Evolutionary conservation across 2,797 vertebrate genomes (phyloP), one percentile per base, ranked within the genome.

Genomic region (Acanthopagrus latus): DNA sequence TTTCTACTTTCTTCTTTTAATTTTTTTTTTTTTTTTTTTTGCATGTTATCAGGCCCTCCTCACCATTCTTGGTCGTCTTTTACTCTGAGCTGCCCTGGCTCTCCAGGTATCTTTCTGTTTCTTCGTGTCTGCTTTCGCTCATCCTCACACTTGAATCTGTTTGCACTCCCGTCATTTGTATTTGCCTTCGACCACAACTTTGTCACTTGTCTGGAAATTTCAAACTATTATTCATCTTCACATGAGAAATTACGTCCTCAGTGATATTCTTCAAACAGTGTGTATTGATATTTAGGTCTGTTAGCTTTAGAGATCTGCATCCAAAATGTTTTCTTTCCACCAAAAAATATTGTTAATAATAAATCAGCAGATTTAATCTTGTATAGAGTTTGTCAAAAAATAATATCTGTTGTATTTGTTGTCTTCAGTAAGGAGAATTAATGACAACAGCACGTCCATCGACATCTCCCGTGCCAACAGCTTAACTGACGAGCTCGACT

Each of bases 401-500:
- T 21, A 17, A 11, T 1, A 16, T 58, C 12, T 20, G 0, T 20
- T 57, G 3, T 77, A 11, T 68, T 16, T 76, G 55, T 48, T 54
- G 20, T 60, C 77, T 67, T 38, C 90, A 96, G 95, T 95, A 7
- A 93, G 69, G 87, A 91, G 76, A 84, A 92, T 74, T 48, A 63
- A 69, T 3, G 90, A 93, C 9, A 85, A 90, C 48, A 89, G 76
- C 52, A 80, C 88, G 11, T 94, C 92, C 64, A 79, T 93, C 10
- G 91, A 95, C 82, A 93, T 97, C 77, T 96, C 95, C 18, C 87
- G 94, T 8, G 92, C 94, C 64, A 96, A 90, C 94, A 97, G 96
- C 89, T 90, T 97, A 54, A 93, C 91, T 0, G 97, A 97, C 6
- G 96, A 96, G 71, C 93, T 95, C 21, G 96, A 97, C 79, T 94